Evolutionary conservation across 2,797 vertebrate species (phyloP).

Genomic region (Clarias laeviceps): DNA sequence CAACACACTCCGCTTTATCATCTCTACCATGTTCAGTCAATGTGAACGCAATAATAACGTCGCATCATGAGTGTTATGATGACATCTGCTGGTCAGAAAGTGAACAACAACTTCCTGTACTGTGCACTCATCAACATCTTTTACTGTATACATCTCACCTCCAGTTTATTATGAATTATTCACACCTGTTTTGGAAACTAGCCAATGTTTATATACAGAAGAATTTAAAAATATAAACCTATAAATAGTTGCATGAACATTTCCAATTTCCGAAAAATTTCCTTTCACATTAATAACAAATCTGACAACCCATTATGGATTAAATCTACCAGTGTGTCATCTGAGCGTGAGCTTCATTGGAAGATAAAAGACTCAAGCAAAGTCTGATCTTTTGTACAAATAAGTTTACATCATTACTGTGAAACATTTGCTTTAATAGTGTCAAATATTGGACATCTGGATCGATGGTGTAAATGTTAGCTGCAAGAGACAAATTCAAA

Average conservation of each 20-base stretch:
- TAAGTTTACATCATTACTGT: background rate
- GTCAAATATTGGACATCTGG: background rate
- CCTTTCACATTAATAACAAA: background rate
- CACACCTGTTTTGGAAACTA: background rate
- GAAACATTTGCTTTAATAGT: background rate
- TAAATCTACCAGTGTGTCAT: background rate
- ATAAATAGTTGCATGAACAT: background rate
- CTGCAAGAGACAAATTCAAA: background rate
- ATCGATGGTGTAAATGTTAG: background rate
- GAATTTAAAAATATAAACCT: background rate
- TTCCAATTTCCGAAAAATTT: background rate
- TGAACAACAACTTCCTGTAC: background rate
- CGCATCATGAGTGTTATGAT: background rate
- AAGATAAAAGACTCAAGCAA: background rate
- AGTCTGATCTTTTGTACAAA: background rate
- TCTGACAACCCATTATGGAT: background rate
- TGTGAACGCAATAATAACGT: background rate
- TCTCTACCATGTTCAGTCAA: background rate
- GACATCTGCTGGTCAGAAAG: conserved; percentile 32
- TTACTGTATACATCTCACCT: too few species aligned
- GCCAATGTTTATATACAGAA: background rate
- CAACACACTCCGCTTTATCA: background rate
- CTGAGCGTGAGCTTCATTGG: background rate
- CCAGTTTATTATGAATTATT: background rate
- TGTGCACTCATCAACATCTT: background rate